Base-by-base conservation (phyloP, 92 coral and sea anemone genomes). In the Porites evermanni region DNA sequence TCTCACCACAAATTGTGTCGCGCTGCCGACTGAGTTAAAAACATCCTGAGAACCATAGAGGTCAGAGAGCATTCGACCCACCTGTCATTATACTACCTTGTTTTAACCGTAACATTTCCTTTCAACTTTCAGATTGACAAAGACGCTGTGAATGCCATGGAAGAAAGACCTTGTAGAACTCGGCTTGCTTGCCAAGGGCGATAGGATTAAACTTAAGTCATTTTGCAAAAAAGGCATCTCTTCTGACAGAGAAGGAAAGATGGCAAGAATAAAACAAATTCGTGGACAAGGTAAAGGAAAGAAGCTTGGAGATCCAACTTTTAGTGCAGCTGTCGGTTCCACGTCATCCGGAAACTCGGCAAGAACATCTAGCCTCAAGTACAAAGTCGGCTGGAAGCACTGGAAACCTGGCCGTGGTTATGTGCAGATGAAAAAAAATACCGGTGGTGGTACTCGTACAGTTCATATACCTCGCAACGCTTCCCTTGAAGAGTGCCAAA, bases 181-280 rank as follows among this genome's bases (percentile, higher is more conserved):
- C 73, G 84, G 89, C 61, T n/a, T 85, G 32, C 59, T 64, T 64
- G 89, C 89, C 24, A 85, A 78, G 52, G 89, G 89, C 29, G 84
- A 85, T 56, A 68, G 76, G 61, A 73, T 64, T 64, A 85, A 85
- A 77, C 89, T 85, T 53, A 54, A 21, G 21, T 80, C 89, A 19
- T 85, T 85, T 66, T 85, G 84, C 78, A 38, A 38, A 72, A 80
- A 21, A 21, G 21, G 21, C 21, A 65, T 29, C 29, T 16, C 53
- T 23, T 64, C 53, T 8, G 84, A 80, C 58, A 64, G 84, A 32
- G 75, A 60, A 80, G 67, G 16, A 54, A 80, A 80, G 61, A 65
- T 80, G 61, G 72, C 44, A 24, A 80, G 50, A 80, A 51, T 80
- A 44, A 64, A 80, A 64, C 38, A 80, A 80, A 64, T 80, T 14